phyloP scores from a whole-genome alignment of 2,113 vertebrate species.

The Larimichthys polyactis region DNA sequence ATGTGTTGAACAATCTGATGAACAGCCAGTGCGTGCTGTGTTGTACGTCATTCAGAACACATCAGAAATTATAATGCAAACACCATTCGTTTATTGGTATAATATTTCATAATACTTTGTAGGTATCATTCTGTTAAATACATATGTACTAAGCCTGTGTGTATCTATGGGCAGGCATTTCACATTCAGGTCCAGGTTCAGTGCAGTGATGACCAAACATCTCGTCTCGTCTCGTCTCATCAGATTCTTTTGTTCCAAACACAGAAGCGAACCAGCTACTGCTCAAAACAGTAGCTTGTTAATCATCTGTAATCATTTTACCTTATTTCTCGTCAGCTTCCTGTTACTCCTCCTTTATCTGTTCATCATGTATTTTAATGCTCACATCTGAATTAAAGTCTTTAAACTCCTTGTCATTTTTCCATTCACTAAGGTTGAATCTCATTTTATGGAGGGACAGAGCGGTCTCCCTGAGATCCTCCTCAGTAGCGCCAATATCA shows the following conservation, averaged over 20 bases:
- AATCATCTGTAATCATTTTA: constrained; percentile 19
- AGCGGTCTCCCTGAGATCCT: constrained; percentile 66
- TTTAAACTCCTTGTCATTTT: constrained; percentile 13
- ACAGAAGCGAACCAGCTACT: constrained; percentile 9
- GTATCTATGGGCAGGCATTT: constrained; percentile 68
- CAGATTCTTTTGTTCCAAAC: constrained; percentile 24
- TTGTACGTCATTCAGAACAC: not conserved
- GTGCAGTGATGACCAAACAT: constrained; percentile 61
- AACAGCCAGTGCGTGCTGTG: not conserved
- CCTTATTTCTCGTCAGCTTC: not conserved
- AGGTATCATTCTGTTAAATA: constrained; percentile 71
- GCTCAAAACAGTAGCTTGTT: constrained; percentile 14
- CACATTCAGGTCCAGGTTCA: constrained; percentile 74
- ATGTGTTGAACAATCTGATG: not conserved
- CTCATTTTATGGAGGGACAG: constrained; percentile 42
- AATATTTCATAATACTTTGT: constrained; percentile 69
- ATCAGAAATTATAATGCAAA: constrained; percentile 62
- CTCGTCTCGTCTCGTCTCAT: constrained; percentile 19
- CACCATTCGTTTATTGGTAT: constrained; percentile 76
- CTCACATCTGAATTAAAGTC: constrained; percentile 12
- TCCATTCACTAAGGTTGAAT: constrained; percentile 21
- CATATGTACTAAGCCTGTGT: constrained; percentile 68
- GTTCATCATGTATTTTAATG: not conserved
- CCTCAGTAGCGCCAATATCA: constrained; percentile 27
- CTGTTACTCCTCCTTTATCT: not conserved